Conservation (phyloP, 2,888 invertebrate genomes). For the Ornithoptera alexandrae region DNA sequence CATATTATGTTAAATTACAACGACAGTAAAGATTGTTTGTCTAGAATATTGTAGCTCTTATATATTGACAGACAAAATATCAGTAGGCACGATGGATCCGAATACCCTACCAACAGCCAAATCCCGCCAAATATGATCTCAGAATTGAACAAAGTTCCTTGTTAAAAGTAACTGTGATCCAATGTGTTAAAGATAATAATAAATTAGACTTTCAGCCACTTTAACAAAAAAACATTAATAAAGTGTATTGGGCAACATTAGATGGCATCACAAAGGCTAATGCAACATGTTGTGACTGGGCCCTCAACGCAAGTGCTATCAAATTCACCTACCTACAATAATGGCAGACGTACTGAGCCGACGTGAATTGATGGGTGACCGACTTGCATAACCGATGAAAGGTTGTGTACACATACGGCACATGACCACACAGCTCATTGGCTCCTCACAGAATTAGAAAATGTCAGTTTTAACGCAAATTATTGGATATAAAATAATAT, state of each 20-base stretch:
- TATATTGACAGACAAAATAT: no score
- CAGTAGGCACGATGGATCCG: no score
- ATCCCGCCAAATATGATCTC: no score
- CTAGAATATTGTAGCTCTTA: no score
- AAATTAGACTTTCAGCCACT: no score
- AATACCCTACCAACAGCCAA: no score
- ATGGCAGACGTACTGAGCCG: constrained; percentile 41
- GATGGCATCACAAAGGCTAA: constrained; percentile 52
- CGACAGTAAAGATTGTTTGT: no score
- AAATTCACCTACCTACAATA: constrained; percentile 52
- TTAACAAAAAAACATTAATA: constrained; percentile 32
- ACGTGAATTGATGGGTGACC: constrained; percentile 46
- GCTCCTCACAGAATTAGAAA: background rate
- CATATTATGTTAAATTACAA: no score
- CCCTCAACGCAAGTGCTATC: constrained; percentile 49
- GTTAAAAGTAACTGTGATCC: no score
- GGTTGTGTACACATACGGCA: constrained; percentile 29
- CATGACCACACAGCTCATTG: background rate
- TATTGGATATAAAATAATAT: no score
- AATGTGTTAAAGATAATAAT: no score
- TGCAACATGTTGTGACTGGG: constrained; percentile 52
- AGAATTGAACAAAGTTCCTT: no score
- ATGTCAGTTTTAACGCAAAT: background rate
- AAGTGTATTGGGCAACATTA: constrained; percentile 55
- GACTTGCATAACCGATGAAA: constrained; percentile 48